Conservation (phyloP, 2,888 invertebrate genomes). For the Himalopsyche tibetana region DNA sequence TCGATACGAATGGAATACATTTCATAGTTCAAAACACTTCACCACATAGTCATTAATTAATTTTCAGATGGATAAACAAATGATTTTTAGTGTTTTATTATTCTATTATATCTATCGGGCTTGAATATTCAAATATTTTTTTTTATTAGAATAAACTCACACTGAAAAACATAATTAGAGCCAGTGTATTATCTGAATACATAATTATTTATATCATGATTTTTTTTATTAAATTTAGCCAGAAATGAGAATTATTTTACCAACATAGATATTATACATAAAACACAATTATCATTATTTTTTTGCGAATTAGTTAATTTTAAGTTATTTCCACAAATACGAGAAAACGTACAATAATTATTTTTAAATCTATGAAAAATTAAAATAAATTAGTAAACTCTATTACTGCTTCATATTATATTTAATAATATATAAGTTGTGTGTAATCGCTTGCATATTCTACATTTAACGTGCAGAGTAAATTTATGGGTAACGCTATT, state of each 20-base stretch:
- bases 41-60: no score
- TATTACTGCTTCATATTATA: slow-evolving; percentile 69
- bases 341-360: not conserved
- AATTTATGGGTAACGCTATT: slow-evolving; percentile 10
- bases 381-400: slow-evolving; percentile 70
- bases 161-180: no score
- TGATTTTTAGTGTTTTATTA: no score
- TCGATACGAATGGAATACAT: no score
- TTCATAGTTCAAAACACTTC: no score
- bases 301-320: slow-evolving; percentile 72
- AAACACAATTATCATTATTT: not conserved
- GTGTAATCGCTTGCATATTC: not conserved
- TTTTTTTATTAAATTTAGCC: not conserved
- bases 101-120: no score
- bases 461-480: slow-evolving; percentile 48
- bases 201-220: no score
- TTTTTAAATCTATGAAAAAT: slow-evolving; percentile 67
- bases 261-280: not conserved
- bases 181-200: no score
- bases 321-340: not conserved
- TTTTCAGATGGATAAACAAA: no score
- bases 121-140: no score
- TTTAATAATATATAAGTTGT: slow-evolving; percentile 68
- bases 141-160: no score
- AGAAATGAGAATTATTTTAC: not conserved